Evolutionary conservation across 2,797 vertebrate genomes (phyloP), one percentile per base, ranked within the genome.

Genomic region (Pelobates cultripes): DNA sequence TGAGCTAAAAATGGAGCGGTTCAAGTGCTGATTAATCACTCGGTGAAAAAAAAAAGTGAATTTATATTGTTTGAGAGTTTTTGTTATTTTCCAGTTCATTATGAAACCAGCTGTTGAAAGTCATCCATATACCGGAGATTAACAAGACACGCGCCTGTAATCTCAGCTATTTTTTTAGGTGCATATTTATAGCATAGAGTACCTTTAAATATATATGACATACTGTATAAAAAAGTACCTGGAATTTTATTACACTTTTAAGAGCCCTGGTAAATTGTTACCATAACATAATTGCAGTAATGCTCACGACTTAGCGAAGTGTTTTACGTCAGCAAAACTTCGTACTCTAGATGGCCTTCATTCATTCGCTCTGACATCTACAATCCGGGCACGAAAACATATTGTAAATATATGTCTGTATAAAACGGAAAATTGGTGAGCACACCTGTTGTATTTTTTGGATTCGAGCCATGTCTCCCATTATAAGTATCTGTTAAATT

Each of bases 1-100:
- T 68, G 60, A 85, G 87, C 87, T 92, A 90, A 88, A 92, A 70
- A 64, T 40, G 61, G 17, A 28, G 7, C n/a, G 6, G 61, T 4
- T 64, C 61, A 64, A 64, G 61, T 40, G n/a, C n/a, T 64, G 61
- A 64, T 64, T 28, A 64, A 64, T 64, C 61, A 28, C 28, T 14
- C 28, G 10, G 6, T n/a, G 3, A 28, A 40, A 64, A 64, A 64
- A 64, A 64, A 7, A 14, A 14, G 14, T 14, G 61, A 64, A 64
- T 64, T 64, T 14, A 64, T 64, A 64, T 64, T 64, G 61, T 64
- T 64, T 64, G 17, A 64, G 61, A 40, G 61, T 64, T 12, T 72
- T 3, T 79, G 69, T 64, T 72, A 79, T 66, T 73, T 73, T 73
- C 70, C 60, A 73, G 55, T 10, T 1, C 57, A 7, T 64, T 55